Evolutionary conservation across 2,797 vertebrate species (phyloP), one percentile per base, ranked within the genome.

Genomic region (Aulostomus chinensis): DNA sequence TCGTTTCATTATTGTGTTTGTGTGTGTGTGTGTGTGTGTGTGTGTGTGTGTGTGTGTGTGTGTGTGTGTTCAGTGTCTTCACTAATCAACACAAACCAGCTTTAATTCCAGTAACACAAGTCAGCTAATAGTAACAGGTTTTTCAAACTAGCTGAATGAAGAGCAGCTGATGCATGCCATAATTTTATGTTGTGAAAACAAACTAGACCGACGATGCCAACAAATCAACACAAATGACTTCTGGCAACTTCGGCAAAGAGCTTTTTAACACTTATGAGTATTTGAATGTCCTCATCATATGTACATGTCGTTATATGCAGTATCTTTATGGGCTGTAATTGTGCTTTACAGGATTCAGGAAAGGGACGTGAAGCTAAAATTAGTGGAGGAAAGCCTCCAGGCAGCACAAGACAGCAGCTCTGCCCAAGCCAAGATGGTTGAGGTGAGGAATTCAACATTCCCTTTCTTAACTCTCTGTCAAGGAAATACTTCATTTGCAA

Each of bases 311-410:
- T 4, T 13, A n/a, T n/a, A n/a, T n/a, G n/a, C n/a, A n/a, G n/a
- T n/a, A n/a, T n/a, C n/a, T n/a, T n/a, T n/a, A n/a, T n/a, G n/a
- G n/a, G n/a, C n/a, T n/a, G n/a, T n/a, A 15, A 33, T 16, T 57
- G 34, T 49, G 8, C 9, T 47, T 38, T 49, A 9, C 25, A 99
- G 96, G 67, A 92, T 96, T 57, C 89, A 91, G 8, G 92, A 95
- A 73, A 95, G 94, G 45, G 94, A 98, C 45, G 88, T 90, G 52
- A 92, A 91, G 83, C 90, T 98, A 29, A 91, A 89, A 60, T 92
- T 87, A 0, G 76, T 94, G 65, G 93, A 95, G 87, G 91, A 93
- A 38, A 89, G 91, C 75, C 85, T 99, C 8, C 89, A 94, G 65
- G 86, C 86, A 40, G 91, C 94, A 70, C 76, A 91, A 50, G 85